Evolutionary conservation across 2,888 invertebrate species (phyloP).

Genomic region (Dryocosmus kuriphilus): DNA sequence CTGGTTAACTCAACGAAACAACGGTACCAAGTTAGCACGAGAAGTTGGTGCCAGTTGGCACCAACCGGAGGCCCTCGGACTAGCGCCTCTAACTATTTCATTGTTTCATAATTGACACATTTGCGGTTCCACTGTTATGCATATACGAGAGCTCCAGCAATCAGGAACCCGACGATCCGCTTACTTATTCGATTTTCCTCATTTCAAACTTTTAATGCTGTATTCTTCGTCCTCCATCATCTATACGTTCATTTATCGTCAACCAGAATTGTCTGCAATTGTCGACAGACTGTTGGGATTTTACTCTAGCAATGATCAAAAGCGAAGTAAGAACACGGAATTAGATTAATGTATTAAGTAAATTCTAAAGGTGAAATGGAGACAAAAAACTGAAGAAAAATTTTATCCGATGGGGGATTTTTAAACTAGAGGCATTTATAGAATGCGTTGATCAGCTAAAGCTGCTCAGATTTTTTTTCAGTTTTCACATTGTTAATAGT

Average conservation of each 20-base stretch:
- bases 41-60: slow-evolving; percentile 73
- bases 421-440: too few species aligned
- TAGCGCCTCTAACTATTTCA: slow-evolving; percentile 71
- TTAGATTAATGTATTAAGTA: too few species aligned
- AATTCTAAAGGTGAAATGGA: too few species aligned
- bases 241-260: neutral
- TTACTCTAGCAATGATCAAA: too few species aligned
- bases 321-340: too few species aligned
- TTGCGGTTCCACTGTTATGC: slow-evolving; percentile 69
- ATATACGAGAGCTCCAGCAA: slow-evolving; percentile 49
- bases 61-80: slow-evolving; percentile 59
- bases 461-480: too few species aligned
- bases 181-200: slow-evolving; percentile 18
- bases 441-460: too few species aligned
- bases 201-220: neutral
- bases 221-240: slow-evolving; percentile 10
- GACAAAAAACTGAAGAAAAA: too few species aligned
- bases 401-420: too few species aligned
- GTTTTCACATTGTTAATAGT: too few species aligned
- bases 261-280: neutral
- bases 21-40: slow-evolving; percentile 70
- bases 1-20: slow-evolving; percentile 75
- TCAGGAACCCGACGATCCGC: slow-evolving; percentile 14
- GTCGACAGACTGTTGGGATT: too few species aligned
- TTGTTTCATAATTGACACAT: slow-evolving; percentile 76